phyloP scores from a whole-genome alignment of 2,888 invertebrate species.

The Stenoptilia bipunctidactyla region DNA sequence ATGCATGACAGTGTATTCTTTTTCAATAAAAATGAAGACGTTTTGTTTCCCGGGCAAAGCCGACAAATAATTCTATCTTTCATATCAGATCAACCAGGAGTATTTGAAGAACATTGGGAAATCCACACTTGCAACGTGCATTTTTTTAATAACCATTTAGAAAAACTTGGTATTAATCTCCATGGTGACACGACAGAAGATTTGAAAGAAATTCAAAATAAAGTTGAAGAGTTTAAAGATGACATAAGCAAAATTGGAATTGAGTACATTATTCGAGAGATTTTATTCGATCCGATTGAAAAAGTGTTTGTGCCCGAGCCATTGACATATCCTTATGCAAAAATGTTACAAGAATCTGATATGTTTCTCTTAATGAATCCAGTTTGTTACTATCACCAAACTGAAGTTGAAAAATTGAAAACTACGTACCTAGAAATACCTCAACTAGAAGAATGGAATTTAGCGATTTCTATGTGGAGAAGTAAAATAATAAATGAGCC shows the following conservation, averaged over 20 bases:
- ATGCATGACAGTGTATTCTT: conserved; percentile 54
- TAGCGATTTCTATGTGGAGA: conserved; percentile 47
- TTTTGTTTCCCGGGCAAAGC: conserved; percentile 61
- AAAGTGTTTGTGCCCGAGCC: conserved; percentile 30
- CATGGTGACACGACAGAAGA: conserved; percentile 43
- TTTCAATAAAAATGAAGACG: conserved; percentile 69
- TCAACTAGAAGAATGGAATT: conserved; percentile 33
- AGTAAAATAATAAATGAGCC: conserved; percentile 38
- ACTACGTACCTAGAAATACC: conserved; percentile 36
- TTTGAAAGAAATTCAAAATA: conserved; percentile 22
- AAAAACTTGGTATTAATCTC: conserved; percentile 38
- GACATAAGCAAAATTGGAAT: background rate
- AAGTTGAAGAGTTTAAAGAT: conserved; percentile 18
- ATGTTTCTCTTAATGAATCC: conserved; percentile 55
- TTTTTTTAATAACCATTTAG: conserved; percentile 35
- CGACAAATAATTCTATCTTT: conserved; percentile 59
- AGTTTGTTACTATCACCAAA: conserved; percentile 55
- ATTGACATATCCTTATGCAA: conserved; percentile 43
- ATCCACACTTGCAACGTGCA: conserved; percentile 47
- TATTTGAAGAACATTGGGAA: conserved; percentile 60
- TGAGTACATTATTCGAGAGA: conserved; percentile 19
- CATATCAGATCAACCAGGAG: conserved; percentile 38
- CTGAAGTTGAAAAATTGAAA: conserved; percentile 43
- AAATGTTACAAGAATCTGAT: conserved; percentile 45
- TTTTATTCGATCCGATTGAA: conserved; percentile 28